These are phyloP conservation scores for Microctenopoma lineatum DNA, from an alignment of 2,797 vertebrate species.

Conservation along the genomic window DNA sequence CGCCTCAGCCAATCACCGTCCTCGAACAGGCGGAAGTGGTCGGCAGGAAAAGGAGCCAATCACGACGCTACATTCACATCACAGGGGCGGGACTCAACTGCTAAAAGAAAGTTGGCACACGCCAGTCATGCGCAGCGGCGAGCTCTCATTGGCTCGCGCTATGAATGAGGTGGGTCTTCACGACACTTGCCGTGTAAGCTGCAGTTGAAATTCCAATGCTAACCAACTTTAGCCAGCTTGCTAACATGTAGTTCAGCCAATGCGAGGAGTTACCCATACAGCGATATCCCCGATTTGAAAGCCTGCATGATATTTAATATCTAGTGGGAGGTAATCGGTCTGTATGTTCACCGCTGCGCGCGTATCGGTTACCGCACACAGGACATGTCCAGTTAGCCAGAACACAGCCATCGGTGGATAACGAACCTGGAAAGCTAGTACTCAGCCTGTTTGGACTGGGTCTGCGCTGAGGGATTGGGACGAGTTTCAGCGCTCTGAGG, in stretches of 20 bases:
- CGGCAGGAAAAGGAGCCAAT: constrained; percentile 55
- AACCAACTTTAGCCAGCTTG: constrained; percentile 83
- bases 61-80: not conserved
- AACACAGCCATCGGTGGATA: constrained; percentile 72
- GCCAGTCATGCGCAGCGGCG: constrained; percentile 53
- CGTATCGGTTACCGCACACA: constrained; percentile 56
- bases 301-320: constrained; percentile 24
- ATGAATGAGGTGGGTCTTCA: constrained; percentile 69
- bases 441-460: constrained; percentile 45
- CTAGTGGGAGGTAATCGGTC: constrained; percentile 45
- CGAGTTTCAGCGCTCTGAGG: constrained; percentile 63
- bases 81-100: constrained; percentile 38
- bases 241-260: constrained; percentile 71
- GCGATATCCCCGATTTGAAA: constrained; percentile 11
- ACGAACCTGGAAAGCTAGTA: constrained; percentile 71
- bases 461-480: constrained; percentile 48
- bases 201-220: constrained; percentile 85
- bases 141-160: constrained; percentile 57
- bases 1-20: constrained; percentile 50
- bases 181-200: constrained; percentile 65
- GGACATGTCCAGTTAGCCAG: constrained; percentile 75
- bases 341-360: constrained; percentile 66
- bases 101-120: constrained; percentile 17
- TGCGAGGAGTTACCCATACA: constrained; percentile 29
- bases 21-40: constrained; percentile 58